Conservation (phyloP, 2,113 vertebrate species). For the Hylia prasina region DNA sequence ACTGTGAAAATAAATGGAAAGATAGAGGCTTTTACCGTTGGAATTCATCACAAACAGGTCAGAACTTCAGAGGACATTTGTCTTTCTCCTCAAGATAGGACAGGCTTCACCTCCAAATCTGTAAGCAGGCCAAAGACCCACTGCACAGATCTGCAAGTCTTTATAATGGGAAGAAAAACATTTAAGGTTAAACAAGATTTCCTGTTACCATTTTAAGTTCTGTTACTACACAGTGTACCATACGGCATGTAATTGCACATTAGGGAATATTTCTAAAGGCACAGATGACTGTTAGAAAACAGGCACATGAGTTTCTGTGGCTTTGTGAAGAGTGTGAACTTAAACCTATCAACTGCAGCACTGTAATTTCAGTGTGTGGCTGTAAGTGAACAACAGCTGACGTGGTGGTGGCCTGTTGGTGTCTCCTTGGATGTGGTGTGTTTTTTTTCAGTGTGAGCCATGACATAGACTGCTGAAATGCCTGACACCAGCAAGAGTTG, state of each 20-base stretch:
- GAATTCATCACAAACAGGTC: not conserved
- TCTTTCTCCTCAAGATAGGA: not conserved
- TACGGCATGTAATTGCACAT: not conserved
- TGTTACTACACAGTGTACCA: not conserved
- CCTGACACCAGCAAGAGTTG: not conserved
- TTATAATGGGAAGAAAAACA: not conserved
- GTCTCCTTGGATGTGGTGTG: not conserved
- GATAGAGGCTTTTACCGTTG: not conserved
- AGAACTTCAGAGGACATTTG: not conserved
- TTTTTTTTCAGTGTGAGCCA: not conserved
- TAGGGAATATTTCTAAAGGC: constrained; percentile 7
- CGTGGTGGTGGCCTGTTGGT: not conserved
- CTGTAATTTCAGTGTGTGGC: not conserved
- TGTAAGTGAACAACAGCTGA: not conserved
- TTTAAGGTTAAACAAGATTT: not conserved
- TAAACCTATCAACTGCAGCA: not conserved
- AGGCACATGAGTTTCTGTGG: not conserved
- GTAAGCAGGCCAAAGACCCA: not conserved
- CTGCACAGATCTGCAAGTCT: not conserved
- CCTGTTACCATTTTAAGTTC: not conserved
- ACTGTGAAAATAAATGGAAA: not conserved
- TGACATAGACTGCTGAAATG: not conserved
- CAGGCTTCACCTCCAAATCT: not conserved
- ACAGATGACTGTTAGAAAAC: not conserved
- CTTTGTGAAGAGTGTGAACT: not conserved